Evolutionary conservation across 1,140 invertebrate species (phyloP), one percentile per base, ranked within the genome.

Genomic region (Drosophila santomea): DNA sequence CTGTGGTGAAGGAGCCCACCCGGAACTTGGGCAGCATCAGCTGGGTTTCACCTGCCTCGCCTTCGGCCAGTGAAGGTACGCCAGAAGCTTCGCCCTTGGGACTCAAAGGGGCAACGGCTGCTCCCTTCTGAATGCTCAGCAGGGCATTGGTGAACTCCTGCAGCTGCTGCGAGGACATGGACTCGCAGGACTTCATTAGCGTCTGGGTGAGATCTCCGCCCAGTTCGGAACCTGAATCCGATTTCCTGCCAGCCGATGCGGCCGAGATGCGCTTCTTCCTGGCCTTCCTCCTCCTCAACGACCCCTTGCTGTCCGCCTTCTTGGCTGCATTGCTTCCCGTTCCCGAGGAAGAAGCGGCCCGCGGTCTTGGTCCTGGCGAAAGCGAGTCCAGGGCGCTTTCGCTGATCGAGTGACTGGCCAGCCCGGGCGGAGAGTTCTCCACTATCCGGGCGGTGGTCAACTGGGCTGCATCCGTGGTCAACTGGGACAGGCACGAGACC

Each of bases 371-470:
- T 72, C 88, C 84, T 12, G 93, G 92, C 3, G 92, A 92, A 20
- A 97, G 93, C 15, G 96, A 95, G 91, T 97, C 95, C 12, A 98
- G 93, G 12, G 97, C 97, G 1, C 96, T 97, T 93, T 98, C 97
- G 0, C 97, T 97, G 78, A 97, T 97, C 0, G 96, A 97, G 75
- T 94, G 95, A 93, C 78, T 95, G 93, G 58, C 94, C 93, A 77
- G 92, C 28, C 77, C 94, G 80, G 67, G 91, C 0, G 77, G 77
- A 75, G 78, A 78, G 11, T 80, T 90, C 50, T 79, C 74, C 3
- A 73, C 68, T n/a, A 74, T 82, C 52, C 66, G 20, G 32, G 67
- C 63, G 6, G 81, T 73, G 15, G 73, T 77, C 63, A 92, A 84
- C 17, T 91, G 82, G 3, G 91, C 89, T 4, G 78, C 68, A 39